Evolutionary conservation across 2,113 vertebrate species (phyloP).

Genomic region (Hiodon alosoides): DNA sequence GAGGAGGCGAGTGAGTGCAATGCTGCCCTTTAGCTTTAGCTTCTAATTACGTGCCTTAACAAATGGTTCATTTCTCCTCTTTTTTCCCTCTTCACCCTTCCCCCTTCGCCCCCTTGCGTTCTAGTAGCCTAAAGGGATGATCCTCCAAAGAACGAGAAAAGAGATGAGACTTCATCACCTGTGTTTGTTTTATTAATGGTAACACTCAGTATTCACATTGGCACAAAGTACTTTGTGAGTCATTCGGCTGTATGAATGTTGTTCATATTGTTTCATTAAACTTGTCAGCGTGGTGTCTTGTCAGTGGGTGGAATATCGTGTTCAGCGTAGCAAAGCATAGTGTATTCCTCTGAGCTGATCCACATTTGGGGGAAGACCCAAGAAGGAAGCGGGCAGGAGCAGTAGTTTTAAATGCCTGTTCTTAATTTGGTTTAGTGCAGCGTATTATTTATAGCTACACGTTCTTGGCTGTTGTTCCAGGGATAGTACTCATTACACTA

Average conservation of each 20-base stretch:
- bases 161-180: background rate
- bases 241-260: background rate
- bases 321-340: background rate
- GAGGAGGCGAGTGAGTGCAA: background rate
- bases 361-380: background rate
- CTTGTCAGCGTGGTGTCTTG: background rate
- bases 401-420: too few species aligned
- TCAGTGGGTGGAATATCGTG: background rate
- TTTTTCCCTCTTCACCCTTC: conserved; percentile 35
- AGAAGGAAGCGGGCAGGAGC: too few species aligned
- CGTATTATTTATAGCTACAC: background rate
- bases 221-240: background rate
- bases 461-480: background rate
- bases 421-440: background rate
- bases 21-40: conserved; percentile 41
- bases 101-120: conserved; percentile 36
- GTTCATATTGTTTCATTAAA: background rate
- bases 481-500: background rate
- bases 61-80: conserved; percentile 23
- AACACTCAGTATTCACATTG: background rate
- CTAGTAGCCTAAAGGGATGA: background rate
- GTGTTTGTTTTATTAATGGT: background rate
- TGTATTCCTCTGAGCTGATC: background rate
- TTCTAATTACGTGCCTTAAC: conserved; percentile 57
- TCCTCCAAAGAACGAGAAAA: too few species aligned